Conservation (phyloP, 2,113 vertebrate species). For the Suricata suricatta region DNA sequence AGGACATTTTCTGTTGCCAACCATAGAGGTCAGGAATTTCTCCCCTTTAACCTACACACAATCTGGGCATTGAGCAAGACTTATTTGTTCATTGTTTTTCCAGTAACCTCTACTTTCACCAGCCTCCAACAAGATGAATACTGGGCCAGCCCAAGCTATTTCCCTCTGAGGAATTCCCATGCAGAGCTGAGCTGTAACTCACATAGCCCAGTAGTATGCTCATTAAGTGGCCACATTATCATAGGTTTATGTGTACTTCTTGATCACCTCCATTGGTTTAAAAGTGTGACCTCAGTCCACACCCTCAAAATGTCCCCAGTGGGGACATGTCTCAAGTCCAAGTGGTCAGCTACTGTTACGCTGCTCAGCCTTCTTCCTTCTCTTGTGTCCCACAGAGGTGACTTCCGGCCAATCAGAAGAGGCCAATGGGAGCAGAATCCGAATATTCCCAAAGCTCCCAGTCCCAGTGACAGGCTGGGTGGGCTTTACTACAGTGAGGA, state of each 20-base stretch:
- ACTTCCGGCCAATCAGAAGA: background rate
- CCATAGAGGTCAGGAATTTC: background rate
- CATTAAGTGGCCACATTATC: background rate
- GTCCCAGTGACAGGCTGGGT: background rate
- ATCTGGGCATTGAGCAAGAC: background rate
- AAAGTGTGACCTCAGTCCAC: background rate
- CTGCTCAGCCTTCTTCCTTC: background rate
- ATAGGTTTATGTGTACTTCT: background rate
- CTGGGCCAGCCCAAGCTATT: background rate
- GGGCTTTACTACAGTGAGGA: background rate
- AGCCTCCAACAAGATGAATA: background rate
- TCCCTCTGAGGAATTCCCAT: background rate
- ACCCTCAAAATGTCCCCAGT: background rate
- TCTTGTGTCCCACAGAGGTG: background rate
- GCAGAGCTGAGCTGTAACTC: background rate
- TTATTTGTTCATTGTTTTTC: background rate
- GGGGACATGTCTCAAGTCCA: background rate
- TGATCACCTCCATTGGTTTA: background rate
- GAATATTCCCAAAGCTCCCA: background rate
- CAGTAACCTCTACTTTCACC: background rate
- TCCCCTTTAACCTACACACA: background rate
- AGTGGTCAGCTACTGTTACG: background rate
- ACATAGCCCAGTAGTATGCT: accelerated
- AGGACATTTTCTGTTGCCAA: background rate
- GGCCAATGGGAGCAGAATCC: background rate